phyloP scores from a whole-genome alignment of 2,113 vertebrate species.

The Toxotes chatareus region DNA sequence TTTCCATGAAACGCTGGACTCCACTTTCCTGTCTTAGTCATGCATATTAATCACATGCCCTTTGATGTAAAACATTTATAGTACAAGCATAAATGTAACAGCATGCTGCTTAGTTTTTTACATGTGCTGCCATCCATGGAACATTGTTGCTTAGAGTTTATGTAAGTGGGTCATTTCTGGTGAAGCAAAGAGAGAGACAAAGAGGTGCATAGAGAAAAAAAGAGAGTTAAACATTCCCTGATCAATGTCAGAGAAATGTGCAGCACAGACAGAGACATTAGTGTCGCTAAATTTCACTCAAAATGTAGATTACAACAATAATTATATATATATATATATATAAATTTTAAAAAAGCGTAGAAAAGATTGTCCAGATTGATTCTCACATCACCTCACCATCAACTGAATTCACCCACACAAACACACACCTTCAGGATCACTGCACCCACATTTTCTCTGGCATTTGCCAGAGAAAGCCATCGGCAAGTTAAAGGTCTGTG shows the following conservation, averaged over 20 bases:
- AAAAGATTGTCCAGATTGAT: no score
- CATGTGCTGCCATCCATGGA: constrained; percentile 47
- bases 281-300: no score
- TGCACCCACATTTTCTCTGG: constrained; percentile 8
- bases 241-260: neutral
- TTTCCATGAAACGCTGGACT: constrained; percentile 15
- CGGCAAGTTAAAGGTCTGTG: neutral
- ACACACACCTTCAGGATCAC: constrained; percentile 34
- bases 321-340: no score
- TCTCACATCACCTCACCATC: no score
- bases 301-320: no score
- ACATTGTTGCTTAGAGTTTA: constrained; percentile 25
- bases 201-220: neutral
- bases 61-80: constrained; percentile 66
- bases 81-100: constrained; percentile 30
- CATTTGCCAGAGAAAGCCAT: constrained; percentile 4
- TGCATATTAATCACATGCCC: constrained; percentile 60
- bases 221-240: neutral
- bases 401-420: constrained; percentile 16
- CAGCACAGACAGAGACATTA: neutral
- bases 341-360: no score
- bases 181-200: constrained; percentile 7
- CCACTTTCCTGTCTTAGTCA: constrained; percentile 18
- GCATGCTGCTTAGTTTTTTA: constrained; percentile 18
- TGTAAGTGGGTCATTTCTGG: constrained; percentile 53